These are phyloP conservation scores for Diorhabda elongata DNA, from an alignment of 1,140 invertebrate genomes.

Conservation along the genomic window DNA sequence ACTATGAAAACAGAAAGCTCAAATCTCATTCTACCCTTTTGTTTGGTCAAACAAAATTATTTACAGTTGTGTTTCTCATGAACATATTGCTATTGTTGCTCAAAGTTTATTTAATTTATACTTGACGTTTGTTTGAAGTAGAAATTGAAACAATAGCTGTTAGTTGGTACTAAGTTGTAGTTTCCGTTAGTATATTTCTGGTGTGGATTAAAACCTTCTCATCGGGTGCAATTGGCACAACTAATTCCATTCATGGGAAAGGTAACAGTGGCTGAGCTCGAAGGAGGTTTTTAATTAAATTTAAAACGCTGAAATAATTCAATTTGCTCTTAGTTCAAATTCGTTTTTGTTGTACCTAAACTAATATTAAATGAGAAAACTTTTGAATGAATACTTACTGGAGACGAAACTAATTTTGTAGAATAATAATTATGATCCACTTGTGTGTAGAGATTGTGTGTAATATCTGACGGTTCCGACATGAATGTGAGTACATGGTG, in stretches of 20 bases:
- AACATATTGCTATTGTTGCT: too few species aligned
- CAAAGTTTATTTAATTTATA: too few species aligned
- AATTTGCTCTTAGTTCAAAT: constrained; percentile 3
- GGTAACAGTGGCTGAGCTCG: neutral
- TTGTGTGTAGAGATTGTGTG: neutral
- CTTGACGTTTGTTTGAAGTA: too few species aligned
- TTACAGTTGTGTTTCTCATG: too few species aligned
- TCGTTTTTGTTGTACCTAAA: constrained; percentile 2
- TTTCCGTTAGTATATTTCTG: neutral
- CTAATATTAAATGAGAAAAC: neutral
- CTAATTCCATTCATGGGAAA: neutral
- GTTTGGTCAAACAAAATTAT: too few species aligned
- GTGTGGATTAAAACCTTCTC: neutral
- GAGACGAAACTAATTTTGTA: neutral
- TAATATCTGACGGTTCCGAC: too few species aligned
- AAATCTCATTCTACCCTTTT: too few species aligned
- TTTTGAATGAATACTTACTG: constrained; percentile 1
- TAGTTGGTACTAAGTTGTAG: too few species aligned
- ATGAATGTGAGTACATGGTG: too few species aligned
- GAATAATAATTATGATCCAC: neutral
- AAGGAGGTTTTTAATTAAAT: constrained; percentile 1
- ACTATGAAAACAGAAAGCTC: too few species aligned
- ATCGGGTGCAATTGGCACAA: neutral
- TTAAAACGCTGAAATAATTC: neutral
- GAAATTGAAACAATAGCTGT: too few species aligned